phyloP scores from a whole-genome alignment of 2,113 vertebrate species.

The Notothenia coriiceps region DNA sequence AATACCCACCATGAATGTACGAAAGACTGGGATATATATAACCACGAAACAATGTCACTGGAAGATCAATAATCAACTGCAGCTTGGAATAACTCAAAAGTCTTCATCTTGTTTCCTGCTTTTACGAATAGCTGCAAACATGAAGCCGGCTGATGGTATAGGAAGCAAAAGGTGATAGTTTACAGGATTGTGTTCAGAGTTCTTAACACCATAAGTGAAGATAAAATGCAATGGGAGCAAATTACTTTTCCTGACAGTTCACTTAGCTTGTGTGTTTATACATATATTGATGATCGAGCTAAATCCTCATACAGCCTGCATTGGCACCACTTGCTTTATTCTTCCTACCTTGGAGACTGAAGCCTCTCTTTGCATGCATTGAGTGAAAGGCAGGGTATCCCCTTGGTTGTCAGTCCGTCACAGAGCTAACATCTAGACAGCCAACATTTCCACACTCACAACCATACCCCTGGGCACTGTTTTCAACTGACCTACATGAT shows the following conservation, averaged over 20 bases:
- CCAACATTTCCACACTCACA: not conserved
- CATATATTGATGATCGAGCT: not conserved
- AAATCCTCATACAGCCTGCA: not conserved
- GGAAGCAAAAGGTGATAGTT: slow-evolving; percentile 4
- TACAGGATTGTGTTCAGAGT: not conserved
- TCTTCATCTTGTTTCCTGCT: slow-evolving; percentile 14
- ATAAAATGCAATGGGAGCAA: not conserved
- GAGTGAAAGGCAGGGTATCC: not conserved
- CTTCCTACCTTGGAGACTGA: not conserved
- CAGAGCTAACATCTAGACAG: slow-evolving; percentile 7
- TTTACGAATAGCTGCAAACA: not conserved
- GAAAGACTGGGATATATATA: not conserved
- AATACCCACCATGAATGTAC: not conserved
- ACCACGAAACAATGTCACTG: slow-evolving; percentile 20
- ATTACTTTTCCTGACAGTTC: not conserved
- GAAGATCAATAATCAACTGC: slow-evolving; percentile 25
- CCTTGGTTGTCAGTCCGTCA: no score
- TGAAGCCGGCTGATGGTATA: not conserved
- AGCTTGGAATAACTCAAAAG: slow-evolving; percentile 1
- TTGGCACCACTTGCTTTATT: not conserved
- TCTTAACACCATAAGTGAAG: not conserved
- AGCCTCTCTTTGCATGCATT: not conserved
- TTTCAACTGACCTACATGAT: not conserved
- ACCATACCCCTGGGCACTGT: not conserved
- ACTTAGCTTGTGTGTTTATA: not conserved